Evolutionary conservation across 2,888 invertebrate species (phyloP).

Genomic region (Nymphalis c-album): DNA sequence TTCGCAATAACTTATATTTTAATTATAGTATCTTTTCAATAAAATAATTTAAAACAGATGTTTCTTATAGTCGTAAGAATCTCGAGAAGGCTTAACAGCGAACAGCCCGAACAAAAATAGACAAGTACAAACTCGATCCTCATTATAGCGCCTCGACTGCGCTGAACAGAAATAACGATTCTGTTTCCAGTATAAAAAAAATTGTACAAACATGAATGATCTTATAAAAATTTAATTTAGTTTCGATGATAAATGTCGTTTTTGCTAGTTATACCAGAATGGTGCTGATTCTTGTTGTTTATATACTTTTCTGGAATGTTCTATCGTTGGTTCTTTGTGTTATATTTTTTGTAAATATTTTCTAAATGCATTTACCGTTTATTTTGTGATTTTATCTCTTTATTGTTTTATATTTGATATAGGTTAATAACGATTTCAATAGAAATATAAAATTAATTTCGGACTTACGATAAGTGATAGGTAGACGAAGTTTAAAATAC

Average conservation of each 20-base stretch:
- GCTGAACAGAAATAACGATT: conserved; percentile 29
- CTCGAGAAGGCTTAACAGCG: conserved; percentile 22
- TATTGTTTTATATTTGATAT: no score
- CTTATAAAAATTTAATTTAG: background rate
- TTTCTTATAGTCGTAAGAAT: conserved; percentile 19
- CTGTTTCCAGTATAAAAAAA: conserved; percentile 14
- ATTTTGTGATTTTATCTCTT: no score
- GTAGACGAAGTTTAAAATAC: no score
- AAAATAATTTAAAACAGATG: conserved; percentile 18
- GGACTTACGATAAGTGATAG: no score
- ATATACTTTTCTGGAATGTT: no score
- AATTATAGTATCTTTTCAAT: background rate
- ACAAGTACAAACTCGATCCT: conserved; percentile 21
- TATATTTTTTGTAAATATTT: no score
- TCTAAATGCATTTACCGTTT: no score
- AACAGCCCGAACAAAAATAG: conserved; percentile 19
- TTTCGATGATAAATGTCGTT: background rate
- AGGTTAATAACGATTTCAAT: no score
- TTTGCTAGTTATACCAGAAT: conserved; percentile 5
- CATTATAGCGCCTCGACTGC: conserved; percentile 28
- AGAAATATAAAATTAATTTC: no score
- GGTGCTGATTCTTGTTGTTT: background rate
- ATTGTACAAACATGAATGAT: conserved; percentile 1
- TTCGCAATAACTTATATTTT: background rate
- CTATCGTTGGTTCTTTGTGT: no score